These are phyloP conservation scores for Cyprinella venusta DNA, from an alignment of 2,797 vertebrate genomes.

Conservation along the genomic window DNA sequence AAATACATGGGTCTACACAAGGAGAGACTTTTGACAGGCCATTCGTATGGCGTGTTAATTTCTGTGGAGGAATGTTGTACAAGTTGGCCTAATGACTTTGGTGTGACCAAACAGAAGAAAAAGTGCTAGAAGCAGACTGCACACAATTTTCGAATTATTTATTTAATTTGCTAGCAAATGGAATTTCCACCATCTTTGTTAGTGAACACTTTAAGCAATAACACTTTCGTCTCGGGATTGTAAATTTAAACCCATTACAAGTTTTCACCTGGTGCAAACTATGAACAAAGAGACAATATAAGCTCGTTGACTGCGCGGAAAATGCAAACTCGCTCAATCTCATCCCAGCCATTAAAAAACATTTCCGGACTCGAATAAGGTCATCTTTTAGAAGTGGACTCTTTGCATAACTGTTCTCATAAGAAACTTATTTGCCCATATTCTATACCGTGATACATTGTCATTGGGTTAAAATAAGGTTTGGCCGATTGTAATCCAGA, in stretches of 20 bases:
- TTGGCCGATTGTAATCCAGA: constrained; percentile 68
- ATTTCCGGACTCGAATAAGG: constrained; percentile 1
- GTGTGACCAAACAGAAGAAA: constrained; percentile 74
- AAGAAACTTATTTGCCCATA: neutral
- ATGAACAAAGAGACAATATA: neutral
- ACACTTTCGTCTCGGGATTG: constrained; percentile 1
- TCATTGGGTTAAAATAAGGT: constrained; percentile 53
- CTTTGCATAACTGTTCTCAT: constrained; percentile 14
- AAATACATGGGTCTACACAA: neutral
- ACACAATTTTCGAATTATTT: constrained; percentile 75
- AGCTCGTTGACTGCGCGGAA: neutral
- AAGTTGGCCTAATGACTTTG: constrained; percentile 63
- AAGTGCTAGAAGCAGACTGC: constrained; percentile 65
- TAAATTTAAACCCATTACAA: neutral
- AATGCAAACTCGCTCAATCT: neutral
- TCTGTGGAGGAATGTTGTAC: constrained; percentile 35
- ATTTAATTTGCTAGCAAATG: constrained; percentile 67
- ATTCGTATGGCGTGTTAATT: neutral
- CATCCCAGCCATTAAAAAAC: neutral
- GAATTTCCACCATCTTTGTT: neutral
- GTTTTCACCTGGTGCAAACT: neutral
- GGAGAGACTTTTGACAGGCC: neutral
- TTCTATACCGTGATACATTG: constrained; percentile 59
- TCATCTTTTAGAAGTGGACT: neutral
- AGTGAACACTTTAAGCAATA: constrained; percentile 29